These are phyloP conservation scores for Falco columbarius DNA, from an alignment of 2,797 vertebrate species.

Conservation along the genomic window DNA sequence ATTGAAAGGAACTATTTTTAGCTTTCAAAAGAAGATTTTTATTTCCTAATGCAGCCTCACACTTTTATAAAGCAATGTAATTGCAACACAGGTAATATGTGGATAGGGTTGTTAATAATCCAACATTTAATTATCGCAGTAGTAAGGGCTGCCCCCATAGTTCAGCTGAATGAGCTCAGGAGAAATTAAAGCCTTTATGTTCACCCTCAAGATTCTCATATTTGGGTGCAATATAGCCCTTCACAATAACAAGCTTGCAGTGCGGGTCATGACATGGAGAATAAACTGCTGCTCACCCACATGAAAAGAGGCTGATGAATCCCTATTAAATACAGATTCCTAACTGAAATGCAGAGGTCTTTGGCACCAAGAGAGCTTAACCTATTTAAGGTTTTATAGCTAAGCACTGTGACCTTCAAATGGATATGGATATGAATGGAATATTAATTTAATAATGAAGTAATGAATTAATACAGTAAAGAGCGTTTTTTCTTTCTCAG, in stretches of 20 bases:
- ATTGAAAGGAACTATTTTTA: not conserved
- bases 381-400: not conserved
- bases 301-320: not conserved
- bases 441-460: not conserved
- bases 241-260: not conserved
- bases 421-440: not conserved
- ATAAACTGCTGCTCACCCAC: not conserved
- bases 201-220: not conserved
- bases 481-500: not conserved
- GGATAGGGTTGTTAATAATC: not conserved
- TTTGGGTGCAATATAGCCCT: not conserved
- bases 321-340: not conserved
- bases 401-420: conserved; percentile 19
- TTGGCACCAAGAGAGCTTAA: not conserved
- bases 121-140: not conserved
- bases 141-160: not conserved
- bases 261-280: not conserved
- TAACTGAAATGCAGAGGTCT: not conserved
- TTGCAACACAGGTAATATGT: not conserved
- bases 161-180: not conserved
- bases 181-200: not conserved
- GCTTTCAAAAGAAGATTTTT: not conserved
- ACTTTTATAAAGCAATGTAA: not conserved
- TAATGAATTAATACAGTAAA: not conserved
- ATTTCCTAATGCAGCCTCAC: not conserved